phyloP scores from a whole-genome alignment of 1,140 invertebrate genomes.

The Protaetia brevitarsis region DNA sequence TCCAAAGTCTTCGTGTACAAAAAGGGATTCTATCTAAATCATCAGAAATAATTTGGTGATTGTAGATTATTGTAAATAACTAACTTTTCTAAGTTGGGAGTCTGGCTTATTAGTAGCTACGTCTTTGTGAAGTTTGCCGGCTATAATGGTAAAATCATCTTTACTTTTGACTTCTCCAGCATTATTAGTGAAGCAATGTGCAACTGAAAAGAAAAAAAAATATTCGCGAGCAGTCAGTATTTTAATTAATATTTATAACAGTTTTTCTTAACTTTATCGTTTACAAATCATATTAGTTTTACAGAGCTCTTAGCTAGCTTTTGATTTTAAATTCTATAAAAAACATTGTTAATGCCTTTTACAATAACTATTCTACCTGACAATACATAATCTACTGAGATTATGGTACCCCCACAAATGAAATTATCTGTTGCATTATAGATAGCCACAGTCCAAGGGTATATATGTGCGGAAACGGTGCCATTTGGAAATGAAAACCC shows the following conservation, averaged over 20 bases:
- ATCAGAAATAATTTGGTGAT: background rate
- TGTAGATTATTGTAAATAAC: background rate
- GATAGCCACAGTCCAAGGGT: conserved; percentile 57
- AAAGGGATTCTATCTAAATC: conserved; percentile 18
- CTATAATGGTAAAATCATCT: background rate
- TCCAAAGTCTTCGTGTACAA: conserved; percentile 34
- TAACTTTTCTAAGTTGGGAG: background rate
- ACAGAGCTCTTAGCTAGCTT: no score
- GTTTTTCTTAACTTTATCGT: no score
- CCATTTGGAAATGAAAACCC: background rate
- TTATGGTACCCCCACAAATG: conserved; percentile 17
- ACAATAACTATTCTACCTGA: conserved; percentile 4
- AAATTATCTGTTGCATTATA: conserved; percentile 43
- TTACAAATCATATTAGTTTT: no score
- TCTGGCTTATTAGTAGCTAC: background rate
- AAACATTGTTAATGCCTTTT: background rate
- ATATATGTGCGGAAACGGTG: conserved; percentile 29
- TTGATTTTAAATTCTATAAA: no score
- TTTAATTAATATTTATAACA: no score
- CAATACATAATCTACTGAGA: background rate
- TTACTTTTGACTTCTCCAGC: background rate
- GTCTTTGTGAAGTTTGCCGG: background rate
- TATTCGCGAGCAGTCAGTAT: no score
- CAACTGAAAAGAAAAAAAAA: conserved; percentile 22
- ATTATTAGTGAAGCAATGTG: conserved; percentile 22